Percentiles rank a stretch among this genome's conserved stretches.
phyloP scores from a whole-genome alignment of 2,113 vertebrate genomes.

The Paramormyrops kingsleyae region DNA sequence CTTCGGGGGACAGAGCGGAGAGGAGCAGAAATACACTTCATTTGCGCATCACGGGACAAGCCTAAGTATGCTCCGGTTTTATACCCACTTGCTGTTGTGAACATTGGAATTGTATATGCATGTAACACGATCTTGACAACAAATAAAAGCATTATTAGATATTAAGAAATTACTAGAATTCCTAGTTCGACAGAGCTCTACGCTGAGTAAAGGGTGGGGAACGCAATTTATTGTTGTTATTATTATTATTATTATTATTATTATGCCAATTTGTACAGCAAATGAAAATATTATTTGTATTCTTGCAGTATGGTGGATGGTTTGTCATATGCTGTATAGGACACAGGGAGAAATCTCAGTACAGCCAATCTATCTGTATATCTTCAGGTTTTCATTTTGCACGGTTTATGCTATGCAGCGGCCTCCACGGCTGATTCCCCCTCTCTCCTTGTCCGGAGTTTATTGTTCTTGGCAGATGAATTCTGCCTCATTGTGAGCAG shows the following conservation, averaged over 20 bases:
- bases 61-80: constrained; percentile 8
- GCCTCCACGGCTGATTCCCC: background rate
- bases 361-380: background rate
- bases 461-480: background rate
- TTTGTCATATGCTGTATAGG: background rate
- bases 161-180: background rate
- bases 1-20: background rate
- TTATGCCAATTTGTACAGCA: background rate
- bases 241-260: background rate
- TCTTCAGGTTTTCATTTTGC: background rate
- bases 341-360: too few species aligned
- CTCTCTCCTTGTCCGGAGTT: background rate
- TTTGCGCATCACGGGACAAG: background rate
- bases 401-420: background rate
- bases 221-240: background rate
- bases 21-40: background rate
- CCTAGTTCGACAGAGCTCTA: background rate
- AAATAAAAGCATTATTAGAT: background rate
- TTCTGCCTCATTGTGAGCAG: background rate
- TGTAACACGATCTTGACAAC: background rate
- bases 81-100: background rate
- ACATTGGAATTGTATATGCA: background rate
- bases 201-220: background rate
- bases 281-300: background rate
- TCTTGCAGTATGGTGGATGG: background rate